Conservation (phyloP, 1,140 invertebrate species). For the Bombus pascuorum region DNA sequence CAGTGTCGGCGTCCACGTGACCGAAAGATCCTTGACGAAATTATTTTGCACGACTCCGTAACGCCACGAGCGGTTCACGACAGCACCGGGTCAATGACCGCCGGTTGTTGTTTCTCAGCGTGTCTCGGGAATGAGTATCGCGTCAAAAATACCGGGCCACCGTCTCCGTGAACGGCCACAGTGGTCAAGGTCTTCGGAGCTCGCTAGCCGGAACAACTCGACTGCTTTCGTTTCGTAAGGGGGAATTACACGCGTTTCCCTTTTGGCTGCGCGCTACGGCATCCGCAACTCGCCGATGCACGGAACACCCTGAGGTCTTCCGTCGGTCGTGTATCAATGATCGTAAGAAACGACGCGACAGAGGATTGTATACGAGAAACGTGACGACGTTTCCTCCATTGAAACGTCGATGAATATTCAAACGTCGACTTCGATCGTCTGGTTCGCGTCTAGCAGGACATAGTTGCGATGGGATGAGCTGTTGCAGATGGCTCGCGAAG, state of each 20-base stretch:
- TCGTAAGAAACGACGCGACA: constrained; percentile 5
- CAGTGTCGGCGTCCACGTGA: background rate
- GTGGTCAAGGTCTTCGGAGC: constrained; percentile 40
- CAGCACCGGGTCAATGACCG: background rate
- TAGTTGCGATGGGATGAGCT: background rate
- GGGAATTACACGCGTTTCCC: constrained; percentile 12
- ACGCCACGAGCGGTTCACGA: background rate
- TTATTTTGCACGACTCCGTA: constrained; percentile 22
- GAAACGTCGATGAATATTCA: constrained; percentile 37
- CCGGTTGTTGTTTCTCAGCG: constrained; percentile 20
- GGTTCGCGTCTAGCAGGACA: constrained; percentile 12
- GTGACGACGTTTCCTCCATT: constrained; percentile 9
- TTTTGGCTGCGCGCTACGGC: background rate
- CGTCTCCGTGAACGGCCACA: constrained; percentile 21
- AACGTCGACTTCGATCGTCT: constrained; percentile 29
- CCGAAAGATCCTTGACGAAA: constrained; percentile 22
- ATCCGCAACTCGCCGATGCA: background rate
- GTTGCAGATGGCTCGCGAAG: background rate
- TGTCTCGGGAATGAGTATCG: constrained; percentile 8
- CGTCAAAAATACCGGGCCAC: constrained; percentile 47
- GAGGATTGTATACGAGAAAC: background rate
- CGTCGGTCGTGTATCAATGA: background rate
- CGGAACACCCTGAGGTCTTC: background rate
- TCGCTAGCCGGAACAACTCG: constrained; percentile 29
- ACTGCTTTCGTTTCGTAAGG: constrained; percentile 33